phyloP scores from a whole-genome alignment of 2,888 invertebrate genomes.

The Psylliodes chrysocephalus region DNA sequence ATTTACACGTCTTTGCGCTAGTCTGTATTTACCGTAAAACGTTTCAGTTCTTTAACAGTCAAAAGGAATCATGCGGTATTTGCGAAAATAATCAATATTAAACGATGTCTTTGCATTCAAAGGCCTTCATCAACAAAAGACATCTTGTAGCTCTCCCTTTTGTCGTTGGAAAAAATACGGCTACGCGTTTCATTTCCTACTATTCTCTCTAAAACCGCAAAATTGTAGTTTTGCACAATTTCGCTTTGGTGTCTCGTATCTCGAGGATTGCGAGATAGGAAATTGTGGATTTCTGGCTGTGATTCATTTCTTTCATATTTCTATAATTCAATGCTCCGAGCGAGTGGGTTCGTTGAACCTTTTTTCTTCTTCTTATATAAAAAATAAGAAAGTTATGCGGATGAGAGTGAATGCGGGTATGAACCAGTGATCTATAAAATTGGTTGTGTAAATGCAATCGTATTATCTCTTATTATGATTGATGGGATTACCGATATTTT shows the following conservation, averaged over 20 bases:
- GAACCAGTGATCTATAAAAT: too few species aligned
- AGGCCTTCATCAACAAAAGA: neutral
- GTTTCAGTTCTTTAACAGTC: too few species aligned
- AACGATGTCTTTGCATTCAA: neutral
- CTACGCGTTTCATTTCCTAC: neutral
- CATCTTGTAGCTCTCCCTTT: neutral
- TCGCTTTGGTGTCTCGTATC: conserved; percentile 6
- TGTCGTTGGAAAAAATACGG: neutral
- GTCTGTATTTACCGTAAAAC: too few species aligned
- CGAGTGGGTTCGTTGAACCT: conserved; percentile 5
- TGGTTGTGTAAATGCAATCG: too few species aligned
- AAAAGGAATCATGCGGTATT: too few species aligned
- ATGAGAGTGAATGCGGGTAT: neutral
- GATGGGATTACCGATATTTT: too few species aligned
- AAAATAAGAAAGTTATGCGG: neutral
- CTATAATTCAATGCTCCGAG: conserved; percentile 7
- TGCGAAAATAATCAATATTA: neutral
- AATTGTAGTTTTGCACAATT: conserved; percentile 3
- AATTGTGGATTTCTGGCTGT: conserved; percentile 20
- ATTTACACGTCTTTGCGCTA: too few species aligned
- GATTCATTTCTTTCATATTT: conserved; percentile 21
- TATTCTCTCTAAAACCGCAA: neutral
- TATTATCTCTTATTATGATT: too few species aligned
- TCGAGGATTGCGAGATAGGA: conserved; percentile 10
- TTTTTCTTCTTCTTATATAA: neutral